Base-by-base conservation (phyloP, 2,888 invertebrate species). In the Oscheius sp. region DNA sequence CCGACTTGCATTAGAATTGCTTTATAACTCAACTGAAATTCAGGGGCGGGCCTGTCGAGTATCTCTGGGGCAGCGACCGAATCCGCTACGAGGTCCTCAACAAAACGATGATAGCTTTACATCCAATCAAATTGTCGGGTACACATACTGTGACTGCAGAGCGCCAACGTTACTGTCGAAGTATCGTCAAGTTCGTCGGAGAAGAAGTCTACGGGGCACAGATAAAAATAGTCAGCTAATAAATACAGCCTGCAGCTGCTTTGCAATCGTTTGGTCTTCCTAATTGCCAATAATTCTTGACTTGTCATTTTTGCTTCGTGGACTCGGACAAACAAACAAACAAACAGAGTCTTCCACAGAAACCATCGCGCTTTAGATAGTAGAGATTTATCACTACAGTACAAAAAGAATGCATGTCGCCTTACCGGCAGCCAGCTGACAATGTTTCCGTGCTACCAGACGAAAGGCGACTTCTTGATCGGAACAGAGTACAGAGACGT, bases 401-500 rank as follows among this genome's bases (percentile, higher is more conserved):
- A 50, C 47, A 62, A 72, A 72, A 51, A 63, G 35, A 51, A 72
- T 29, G 37, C 72, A 72, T 7, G 72, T 72, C 1, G 62, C 53
- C 29, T 53, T 60, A 10, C 72, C 72, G n/a, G 72, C 48, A 11
- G 62, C 35, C 33, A 72, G 37, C 48, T 72, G 72, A 37, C 72
- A 72, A 51, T 72, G 57, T 37, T 72, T 72, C 21, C 72, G 32
- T 9, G 72, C 72, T 1, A 72, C 62, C 37, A 72, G 51, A 29
- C 72, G 62, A 42, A 72, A 72, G 3, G 72, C 72, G 0, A 72
- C 48, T 13, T 72, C 42, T 33, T 60, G 50, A 10, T 72, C 55
- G 9, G 72, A 62, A 13, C 72, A 72, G 5, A 72, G 60, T 5
- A 72, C 72, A n/a, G 72, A 72, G 10, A 72, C 62, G 37, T 47